These are phyloP conservation scores for Mus spicilegus DNA, from an alignment of 2,113 vertebrate genomes.

Conservation along the genomic window DNA sequence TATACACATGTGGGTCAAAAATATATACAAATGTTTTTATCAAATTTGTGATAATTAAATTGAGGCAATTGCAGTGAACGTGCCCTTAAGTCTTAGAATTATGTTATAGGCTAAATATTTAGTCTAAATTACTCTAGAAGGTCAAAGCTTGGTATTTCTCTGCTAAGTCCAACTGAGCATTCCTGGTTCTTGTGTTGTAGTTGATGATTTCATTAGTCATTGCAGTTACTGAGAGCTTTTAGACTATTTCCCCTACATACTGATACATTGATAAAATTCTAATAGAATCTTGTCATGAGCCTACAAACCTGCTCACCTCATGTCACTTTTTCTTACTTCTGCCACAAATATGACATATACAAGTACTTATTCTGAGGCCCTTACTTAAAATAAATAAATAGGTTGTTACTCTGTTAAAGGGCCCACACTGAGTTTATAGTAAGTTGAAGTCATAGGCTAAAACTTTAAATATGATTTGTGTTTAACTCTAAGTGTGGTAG, in stretches of 20 bases:
- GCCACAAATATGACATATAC: conserved; percentile 52
- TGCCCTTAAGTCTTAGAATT: conserved; percentile 1
- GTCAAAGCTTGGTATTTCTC: conserved; percentile 44
- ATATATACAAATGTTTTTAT: not conserved
- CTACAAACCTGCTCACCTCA: conserved; percentile 62
- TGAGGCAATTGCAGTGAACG: not conserved
- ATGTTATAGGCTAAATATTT: not conserved
- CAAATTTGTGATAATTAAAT: not conserved
- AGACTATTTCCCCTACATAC: conserved; percentile 15
- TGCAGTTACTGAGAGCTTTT: not conserved
- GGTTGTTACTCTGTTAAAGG: conserved; percentile 44
- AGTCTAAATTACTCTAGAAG: not conserved
- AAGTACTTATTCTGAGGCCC: conserved; percentile 63
- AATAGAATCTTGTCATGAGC: conserved; percentile 24
- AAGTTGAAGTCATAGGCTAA: conserved; percentile 59
- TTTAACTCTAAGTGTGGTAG: conserved; percentile 67
- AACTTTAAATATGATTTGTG: conserved; percentile 61
- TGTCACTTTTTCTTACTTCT: conserved; percentile 64
- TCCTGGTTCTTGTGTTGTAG: conserved; percentile 47
- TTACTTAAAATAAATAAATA: conserved; percentile 50
- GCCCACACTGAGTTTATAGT: conserved; percentile 51
- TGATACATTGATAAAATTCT: conserved; percentile 24
- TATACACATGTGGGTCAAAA: not conserved
- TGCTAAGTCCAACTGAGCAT: not conserved
- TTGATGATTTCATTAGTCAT: conserved; percentile 38